Evolutionary conservation across 2,888 invertebrate species (phyloP).

Genomic region (Agrochola lota): DNA sequence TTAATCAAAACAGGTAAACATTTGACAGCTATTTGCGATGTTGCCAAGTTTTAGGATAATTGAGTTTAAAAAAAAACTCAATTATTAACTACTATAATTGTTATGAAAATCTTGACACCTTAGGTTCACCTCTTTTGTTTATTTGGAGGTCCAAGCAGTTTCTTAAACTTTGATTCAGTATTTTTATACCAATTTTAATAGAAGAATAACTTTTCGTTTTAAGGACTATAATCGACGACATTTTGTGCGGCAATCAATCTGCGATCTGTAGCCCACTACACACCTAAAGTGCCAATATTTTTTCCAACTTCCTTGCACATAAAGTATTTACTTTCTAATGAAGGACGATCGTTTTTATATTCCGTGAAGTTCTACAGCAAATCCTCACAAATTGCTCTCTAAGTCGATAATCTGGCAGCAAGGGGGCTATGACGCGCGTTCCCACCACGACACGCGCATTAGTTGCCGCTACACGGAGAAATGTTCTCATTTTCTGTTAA

Average conservation of each 20-base stretch:
- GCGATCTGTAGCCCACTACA: not conserved
- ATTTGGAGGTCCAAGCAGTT: not conserved
- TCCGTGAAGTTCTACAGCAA: constrained; percentile 26
- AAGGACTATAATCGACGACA: not conserved
- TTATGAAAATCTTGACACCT: no score
- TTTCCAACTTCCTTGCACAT: not conserved
- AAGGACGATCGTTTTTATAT: constrained; percentile 23
- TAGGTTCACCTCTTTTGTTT: not conserved
- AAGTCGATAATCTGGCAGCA: constrained; percentile 41
- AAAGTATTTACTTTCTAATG: constrained; percentile 22
- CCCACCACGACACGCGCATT: not conserved
- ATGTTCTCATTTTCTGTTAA: constrained; percentile 19
- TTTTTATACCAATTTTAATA: not conserved
- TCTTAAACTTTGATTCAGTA: not conserved
- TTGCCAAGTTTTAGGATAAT: no score
- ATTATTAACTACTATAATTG: not conserved
- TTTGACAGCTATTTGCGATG: no score
- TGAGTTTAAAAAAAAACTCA: no score
- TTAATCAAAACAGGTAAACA: no score
- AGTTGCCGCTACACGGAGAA: constrained; percentile 2
- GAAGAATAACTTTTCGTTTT: not conserved
- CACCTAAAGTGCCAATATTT: not conserved
- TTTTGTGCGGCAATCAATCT: not conserved
- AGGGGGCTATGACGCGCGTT: not conserved
- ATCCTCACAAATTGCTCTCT: constrained; percentile 41